Base-by-base conservation (phyloP, 2,888 invertebrate species). In the Mythimna ferrago region DNA sequence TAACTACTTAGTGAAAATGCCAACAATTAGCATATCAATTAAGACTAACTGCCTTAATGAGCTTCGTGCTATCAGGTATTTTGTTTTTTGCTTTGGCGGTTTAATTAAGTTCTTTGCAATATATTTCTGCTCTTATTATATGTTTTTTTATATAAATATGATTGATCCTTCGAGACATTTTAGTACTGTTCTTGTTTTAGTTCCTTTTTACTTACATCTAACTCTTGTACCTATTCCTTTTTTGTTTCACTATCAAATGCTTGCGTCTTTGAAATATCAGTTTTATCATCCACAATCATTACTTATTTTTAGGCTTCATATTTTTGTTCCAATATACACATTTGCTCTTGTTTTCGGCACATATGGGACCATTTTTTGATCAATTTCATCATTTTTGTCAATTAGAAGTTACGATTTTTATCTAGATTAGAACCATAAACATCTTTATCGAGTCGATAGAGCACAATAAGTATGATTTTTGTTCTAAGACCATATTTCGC, bases 1-100 rank as follows among this genome's bases (percentile, higher is more conserved):
- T 64, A 35, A 57, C 56, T 53, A 32, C 71, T 66, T 32, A 66
- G 44, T 64, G 16, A 57, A 11, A 68, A 68, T 38, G 19, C 16
- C n/a, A 48, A 69, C 69, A 69, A 66, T 79, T 70, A 56, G 19
- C 63, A 74, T 69, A 54, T 56, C 53, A 63, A 69, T 69, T 79
- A 64, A 64, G 66, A 44, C 21, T 41, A 60, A 65, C 19, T 60
- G 51, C 63, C 56, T 26, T 66, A 72, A 76, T 66, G 66, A 32
- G 19, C 5, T 57, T 56, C 35, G 57, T 76, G 66, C 32, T 80
- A 71, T 48, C n/a, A 11, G 21, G 10, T 11, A 38, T 64, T 64
- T 56, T 21, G 14, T 35, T 70, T 48, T 63, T 62, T 74, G 60
- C 21, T 65, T 61, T 48, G n/a, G 21, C 57, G 51, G 35, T 41